These are phyloP conservation scores for Heterotis niloticus DNA, from an alignment of 2,113 vertebrate species.

Conservation along the genomic window DNA sequence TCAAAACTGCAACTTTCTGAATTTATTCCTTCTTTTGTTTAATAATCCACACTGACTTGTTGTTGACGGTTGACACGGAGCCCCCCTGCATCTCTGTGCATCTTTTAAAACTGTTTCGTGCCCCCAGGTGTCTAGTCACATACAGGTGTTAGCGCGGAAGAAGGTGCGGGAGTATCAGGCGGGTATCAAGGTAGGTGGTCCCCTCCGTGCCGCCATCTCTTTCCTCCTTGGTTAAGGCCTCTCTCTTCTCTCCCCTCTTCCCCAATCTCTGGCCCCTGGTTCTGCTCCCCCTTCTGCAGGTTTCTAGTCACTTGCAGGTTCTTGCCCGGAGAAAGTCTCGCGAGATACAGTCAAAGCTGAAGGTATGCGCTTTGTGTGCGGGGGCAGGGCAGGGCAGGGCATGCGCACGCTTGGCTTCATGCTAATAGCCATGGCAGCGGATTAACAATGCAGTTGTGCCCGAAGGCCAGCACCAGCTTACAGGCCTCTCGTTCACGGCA, in stretches of 20 bases:
- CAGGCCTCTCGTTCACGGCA: neutral
- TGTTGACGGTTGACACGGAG: neutral
- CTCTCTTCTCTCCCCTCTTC: conserved; percentile 57
- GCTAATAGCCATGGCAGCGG: conserved; percentile 33
- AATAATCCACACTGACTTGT: neutral
- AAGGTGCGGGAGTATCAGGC: conserved; percentile 97
- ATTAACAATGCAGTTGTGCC: neutral
- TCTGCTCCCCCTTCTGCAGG: conserved; percentile 67
- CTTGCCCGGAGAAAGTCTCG: conserved; percentile 97
- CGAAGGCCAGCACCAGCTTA: neutral
- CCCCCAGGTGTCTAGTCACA: conserved; percentile 95
- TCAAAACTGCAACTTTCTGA: neutral
- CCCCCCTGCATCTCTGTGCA: conserved; percentile 63
- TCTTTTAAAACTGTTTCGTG: conserved; percentile 48
- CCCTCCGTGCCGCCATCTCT: conserved; percentile 55
- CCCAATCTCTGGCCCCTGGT: conserved; percentile 36
- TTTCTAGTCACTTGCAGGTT: conserved; percentile 99
- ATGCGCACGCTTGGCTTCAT: conserved; percentile 28
- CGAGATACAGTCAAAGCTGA: conserved; percentile 96
- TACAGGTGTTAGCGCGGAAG: conserved; percentile 98
- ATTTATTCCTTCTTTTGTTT: neutral
- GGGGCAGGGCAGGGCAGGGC: conserved; percentile 27
- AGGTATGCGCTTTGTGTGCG: conserved; percentile 70
- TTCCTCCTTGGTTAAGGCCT: conserved; percentile 65
- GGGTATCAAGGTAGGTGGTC: conserved; percentile 92